Percentiles rank a stretch among this genome's conserved stretches.
phyloP scores from a whole-genome alignment of 2,113 vertebrate species.

The Prionailurus bengalensis region DNA sequence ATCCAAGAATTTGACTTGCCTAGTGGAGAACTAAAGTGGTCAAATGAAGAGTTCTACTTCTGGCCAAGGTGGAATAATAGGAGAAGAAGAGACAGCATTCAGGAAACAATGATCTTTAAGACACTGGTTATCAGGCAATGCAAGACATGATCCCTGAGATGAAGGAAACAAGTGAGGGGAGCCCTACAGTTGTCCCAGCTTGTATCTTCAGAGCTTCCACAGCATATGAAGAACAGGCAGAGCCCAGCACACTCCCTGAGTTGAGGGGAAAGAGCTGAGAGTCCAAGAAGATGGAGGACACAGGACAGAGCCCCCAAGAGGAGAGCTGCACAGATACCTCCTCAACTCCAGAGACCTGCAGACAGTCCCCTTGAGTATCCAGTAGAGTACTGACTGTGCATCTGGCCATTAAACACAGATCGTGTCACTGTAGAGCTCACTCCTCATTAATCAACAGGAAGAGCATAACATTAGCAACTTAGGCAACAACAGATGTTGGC shows the following conservation, averaged over 20 bases:
- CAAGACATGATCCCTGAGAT: not conserved
- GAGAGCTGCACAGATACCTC: not conserved
- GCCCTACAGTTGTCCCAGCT: too few species aligned
- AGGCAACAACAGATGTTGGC: too few species aligned
- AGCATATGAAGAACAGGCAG: not conserved
- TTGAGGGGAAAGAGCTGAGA: not conserved
- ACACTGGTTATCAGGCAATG: not conserved
- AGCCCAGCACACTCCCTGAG: not conserved
- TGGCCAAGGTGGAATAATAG: not conserved
- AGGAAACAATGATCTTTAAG: not conserved
- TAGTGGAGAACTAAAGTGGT: not conserved
- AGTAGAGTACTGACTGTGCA: not conserved
- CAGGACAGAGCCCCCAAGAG: not conserved
- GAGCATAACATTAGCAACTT: too few species aligned
- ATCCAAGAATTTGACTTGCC: not conserved
- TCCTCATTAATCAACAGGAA: not conserved
- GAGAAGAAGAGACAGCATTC: not conserved
- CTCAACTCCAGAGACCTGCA: not conserved
- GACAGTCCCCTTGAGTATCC: accelerated
- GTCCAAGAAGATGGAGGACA: not conserved
- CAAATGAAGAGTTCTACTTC: not conserved
- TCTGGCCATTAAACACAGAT: not conserved
- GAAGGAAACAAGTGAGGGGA: not conserved
- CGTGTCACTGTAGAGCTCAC: not conserved
- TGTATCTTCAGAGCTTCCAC: not conserved